Evolutionary conservation across 2,797 vertebrate genomes (phyloP).

Genomic region (Momotus momota): DNA sequence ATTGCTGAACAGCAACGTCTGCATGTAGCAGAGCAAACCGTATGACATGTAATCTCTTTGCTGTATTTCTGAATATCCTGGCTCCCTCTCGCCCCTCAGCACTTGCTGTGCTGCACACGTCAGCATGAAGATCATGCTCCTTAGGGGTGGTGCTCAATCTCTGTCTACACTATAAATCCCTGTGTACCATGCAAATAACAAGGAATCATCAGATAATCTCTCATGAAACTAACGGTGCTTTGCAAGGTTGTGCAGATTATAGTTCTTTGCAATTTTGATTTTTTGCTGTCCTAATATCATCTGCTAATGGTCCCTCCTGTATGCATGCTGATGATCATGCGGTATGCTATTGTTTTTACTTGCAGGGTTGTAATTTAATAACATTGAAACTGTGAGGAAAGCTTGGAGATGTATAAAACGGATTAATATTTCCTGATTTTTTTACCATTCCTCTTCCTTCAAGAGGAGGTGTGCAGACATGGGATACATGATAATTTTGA

Average conservation of each 20-base stretch:
- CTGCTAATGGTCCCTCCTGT: not conserved
- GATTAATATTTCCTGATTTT: not conserved
- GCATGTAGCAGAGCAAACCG: not conserved
- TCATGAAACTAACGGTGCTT: not conserved
- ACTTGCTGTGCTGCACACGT: not conserved
- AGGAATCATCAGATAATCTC: not conserved
- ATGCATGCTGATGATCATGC: fast-evolving
- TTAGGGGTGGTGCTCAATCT: not conserved
- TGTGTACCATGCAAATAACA: not conserved
- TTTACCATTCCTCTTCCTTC: not conserved
- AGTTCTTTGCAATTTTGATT: not conserved
- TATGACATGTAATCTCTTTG: not conserved
- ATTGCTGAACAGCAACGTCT: not conserved
- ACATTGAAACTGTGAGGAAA: not conserved
- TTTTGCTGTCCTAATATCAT: not conserved
- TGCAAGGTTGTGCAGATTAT: not conserved
- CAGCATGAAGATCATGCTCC: not conserved
- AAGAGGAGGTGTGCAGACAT: not conserved
- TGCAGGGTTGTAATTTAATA: not conserved
- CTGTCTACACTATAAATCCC: not conserved
- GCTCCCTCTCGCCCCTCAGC: not conserved
- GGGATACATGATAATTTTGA: not conserved
- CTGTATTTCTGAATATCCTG: not conserved
- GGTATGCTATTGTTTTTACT: not conserved
- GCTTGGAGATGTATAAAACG: not conserved